These are phyloP conservation scores for Brachynemurus nebulosus DNA, from an alignment of 2,888 invertebrate species.

Conservation along the genomic window DNA sequence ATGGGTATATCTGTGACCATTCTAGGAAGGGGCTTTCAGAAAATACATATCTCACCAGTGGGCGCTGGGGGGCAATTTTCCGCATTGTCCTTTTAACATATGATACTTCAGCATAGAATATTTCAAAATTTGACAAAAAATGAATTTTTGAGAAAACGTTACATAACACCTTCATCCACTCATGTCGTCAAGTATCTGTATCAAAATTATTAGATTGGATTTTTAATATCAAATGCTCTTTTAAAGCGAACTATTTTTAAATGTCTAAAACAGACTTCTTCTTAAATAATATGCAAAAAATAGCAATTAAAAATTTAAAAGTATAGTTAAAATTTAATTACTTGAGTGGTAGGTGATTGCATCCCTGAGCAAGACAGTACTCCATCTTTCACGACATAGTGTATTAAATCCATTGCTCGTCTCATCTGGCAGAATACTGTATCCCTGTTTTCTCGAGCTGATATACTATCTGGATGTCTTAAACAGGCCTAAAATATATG, in stretches of 20 bases:
- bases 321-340: constrained; percentile 16
- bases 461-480: constrained; percentile 85
- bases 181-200: too few relatives aligned
- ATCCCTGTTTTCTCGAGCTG: constrained; percentile 89
- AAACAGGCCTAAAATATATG: constrained; percentile 57
- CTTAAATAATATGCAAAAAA: too few relatives aligned
- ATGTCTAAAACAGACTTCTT: background rate
- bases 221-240: background rate
- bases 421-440: constrained; percentile 98
- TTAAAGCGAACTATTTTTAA: background rate
- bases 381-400: constrained; percentile 96
- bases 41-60: too few relatives aligned
- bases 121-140: too few relatives aligned
- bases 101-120: too few relatives aligned
- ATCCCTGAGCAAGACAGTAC: constrained; percentile 46
- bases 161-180: too few relatives aligned
- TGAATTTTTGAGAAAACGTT: too few relatives aligned
- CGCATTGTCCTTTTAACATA: too few relatives aligned
- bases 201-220: background rate
- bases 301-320: background rate
- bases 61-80: too few relatives aligned
- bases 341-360: constrained; percentile 31
- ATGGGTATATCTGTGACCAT: too few relatives aligned
- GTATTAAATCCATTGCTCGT: constrained; percentile 92
- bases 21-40: too few relatives aligned